These are phyloP conservation scores for Sicus ferrugineus DNA, from an alignment of 2,888 invertebrate species.

Conservation along the genomic window DNA sequence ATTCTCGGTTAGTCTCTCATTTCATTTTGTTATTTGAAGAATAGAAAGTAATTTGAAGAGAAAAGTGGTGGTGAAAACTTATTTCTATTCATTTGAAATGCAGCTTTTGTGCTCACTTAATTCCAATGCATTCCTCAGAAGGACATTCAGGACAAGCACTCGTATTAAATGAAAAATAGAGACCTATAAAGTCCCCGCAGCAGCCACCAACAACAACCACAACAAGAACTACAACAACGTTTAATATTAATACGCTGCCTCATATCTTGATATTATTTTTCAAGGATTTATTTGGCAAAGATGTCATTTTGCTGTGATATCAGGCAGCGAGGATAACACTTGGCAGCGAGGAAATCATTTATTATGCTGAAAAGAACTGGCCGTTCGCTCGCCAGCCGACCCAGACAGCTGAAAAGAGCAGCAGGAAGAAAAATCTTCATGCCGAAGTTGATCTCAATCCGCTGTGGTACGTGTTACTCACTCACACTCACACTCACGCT, in stretches of 20 bases:
- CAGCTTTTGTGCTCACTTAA: not conserved
- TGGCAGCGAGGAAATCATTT: constrained; percentile 12
- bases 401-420: constrained; percentile 12
- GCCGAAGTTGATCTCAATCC: not conserved
- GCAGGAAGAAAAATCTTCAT: constrained; percentile 18
- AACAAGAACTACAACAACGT: not conserved
- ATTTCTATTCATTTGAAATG: not conserved
- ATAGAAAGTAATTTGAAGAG: not conserved
- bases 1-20: not conserved
- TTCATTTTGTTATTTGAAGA: not conserved
- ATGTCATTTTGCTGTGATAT: constrained; percentile 2
- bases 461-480: not conserved
- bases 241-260: constrained; percentile 24
- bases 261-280: constrained; percentile 26
- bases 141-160: not conserved
- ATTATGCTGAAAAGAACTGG: not conserved
- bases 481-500: not conserved
- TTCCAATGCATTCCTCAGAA: not conserved
- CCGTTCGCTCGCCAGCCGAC: not conserved
- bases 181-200: not conserved
- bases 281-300: constrained; percentile 8
- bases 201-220: not conserved
- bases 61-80: not conserved
- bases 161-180: not conserved
- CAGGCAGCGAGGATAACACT: constrained; percentile 12